Evolutionary conservation across 2,113 vertebrate genomes (phyloP), one percentile per base, ranked within the genome.

Genomic region (Psophia crepitans): DNA sequence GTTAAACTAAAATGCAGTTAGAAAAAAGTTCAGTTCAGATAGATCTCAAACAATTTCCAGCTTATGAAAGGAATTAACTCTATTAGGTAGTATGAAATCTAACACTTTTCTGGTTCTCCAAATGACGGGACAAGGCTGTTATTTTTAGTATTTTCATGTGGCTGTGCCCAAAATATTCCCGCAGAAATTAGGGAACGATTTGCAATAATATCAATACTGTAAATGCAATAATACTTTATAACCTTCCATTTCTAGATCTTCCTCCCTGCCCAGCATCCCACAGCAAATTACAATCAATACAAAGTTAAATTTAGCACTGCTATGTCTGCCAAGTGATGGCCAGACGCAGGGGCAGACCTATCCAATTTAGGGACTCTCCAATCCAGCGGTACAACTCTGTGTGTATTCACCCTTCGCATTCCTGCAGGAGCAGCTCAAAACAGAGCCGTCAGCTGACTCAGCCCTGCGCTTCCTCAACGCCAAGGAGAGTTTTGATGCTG

Each of bases 191-290:
- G 70, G 37, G 93, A 95, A 83, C 0, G 7, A 61, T 97, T 97
- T 95, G 78, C 86, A 95, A 95, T 95, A 95, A 92, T 93, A 96
- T 93, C 75, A 93, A 87, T 97, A 95, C 75, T 77, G 61, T 71
- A 95, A 97, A 96, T 81, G 87, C 94, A 96, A 95, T 96, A 95
- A 92, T 93, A 87, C 78, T 85, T 97, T 96, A 93, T 79, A 94
- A 93, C 86, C 77, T 89, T 94, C 93, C 13, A 63, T 94, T 97
- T 96, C 87, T 82, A 87, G 79, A 84, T 84, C 83, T 90, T 92
- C 58, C 1, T 95, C 80, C 82, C 76, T 83, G 66, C 83, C 82
- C 76, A 96, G 81, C 82, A 92, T 94, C 89, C 90, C 92, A 92
- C 27, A 8, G 83, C 51, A 95, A 96, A 95, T 96, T 90, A 64